A percentile compares a stretch with the other conserved stretches of the same genome.
These are phyloP conservation scores for Gorsachius magnificus DNA, from an alignment of 2,797 vertebrate genomes.

Conservation along the genomic window DNA sequence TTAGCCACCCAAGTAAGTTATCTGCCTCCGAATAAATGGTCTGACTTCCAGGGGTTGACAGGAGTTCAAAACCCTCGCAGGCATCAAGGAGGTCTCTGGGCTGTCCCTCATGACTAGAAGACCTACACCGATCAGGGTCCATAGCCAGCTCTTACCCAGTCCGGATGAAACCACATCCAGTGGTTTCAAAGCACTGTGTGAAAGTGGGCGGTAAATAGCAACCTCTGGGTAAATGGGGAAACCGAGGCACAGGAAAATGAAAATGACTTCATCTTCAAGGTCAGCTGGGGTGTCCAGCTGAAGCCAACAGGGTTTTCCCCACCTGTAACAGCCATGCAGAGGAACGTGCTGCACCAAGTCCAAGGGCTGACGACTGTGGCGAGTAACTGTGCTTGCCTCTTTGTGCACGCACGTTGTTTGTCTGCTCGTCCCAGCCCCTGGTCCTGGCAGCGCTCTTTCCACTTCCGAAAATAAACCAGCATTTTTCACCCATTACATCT, in stretches of 20 bases:
- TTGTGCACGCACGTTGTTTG: neutral
- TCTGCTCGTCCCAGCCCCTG: neutral
- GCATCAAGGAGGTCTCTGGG: neutral
- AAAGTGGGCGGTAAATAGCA: neutral
- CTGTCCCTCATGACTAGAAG: neutral
- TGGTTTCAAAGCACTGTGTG: neutral
- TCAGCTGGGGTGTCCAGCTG: neutral
- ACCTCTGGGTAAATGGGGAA: neutral
- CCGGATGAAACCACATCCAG: neutral
- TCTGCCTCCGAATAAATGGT: neutral
- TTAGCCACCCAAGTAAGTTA: neutral
- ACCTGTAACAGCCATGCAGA: neutral
- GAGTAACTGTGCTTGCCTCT: neutral
- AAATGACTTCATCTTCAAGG: neutral
- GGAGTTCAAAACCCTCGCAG: neutral
- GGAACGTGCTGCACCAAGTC: rapidly evolving
- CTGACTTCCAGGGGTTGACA: neutral
- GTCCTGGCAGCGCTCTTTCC: neutral
- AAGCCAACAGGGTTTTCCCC: neutral
- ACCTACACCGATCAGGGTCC: rapidly evolving
- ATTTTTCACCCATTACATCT: constrained; percentile 18
- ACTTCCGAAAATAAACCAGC: constrained; percentile 9
- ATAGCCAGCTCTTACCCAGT: neutral
- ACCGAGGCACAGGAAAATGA: neutral
- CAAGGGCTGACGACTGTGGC: rapidly evolving